Percentiles rank a stretch among this genome's conserved stretches.
Evolutionary conservation across 2,797 vertebrate species (phyloP).

Genomic region (Sarcophilus harrisii): DNA sequence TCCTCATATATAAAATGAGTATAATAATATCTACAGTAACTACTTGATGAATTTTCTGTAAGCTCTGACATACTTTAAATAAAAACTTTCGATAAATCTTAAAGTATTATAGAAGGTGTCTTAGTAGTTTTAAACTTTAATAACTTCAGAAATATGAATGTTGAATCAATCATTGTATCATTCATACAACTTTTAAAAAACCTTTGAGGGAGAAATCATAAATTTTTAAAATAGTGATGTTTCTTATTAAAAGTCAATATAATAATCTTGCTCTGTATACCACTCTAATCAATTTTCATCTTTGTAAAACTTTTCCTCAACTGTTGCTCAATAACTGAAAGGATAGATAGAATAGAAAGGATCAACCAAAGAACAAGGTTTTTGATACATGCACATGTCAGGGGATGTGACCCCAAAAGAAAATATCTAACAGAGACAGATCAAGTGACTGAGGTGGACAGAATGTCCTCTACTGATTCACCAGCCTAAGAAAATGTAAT

Average conservation of each 20-base stretch:
- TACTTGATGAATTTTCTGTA: background rate
- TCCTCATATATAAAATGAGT: background rate
- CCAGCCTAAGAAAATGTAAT: background rate
- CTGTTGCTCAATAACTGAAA: background rate
- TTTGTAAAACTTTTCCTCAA: background rate
- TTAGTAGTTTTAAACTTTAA: background rate
- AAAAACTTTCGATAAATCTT: background rate
- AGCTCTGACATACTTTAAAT: background rate
- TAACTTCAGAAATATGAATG: background rate
- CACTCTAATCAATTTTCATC: background rate
- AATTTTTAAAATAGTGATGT: background rate
- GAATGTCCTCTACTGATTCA: background rate
- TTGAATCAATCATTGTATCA: too few species aligned
- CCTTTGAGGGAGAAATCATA: background rate
- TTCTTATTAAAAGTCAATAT: background rate
- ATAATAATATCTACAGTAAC: background rate
- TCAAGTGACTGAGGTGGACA: background rate
- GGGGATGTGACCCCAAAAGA: background rate
- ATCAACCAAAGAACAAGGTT: background rate
- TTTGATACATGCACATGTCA: background rate
- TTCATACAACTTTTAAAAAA: background rate
- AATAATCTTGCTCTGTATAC: background rate
- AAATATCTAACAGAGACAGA: background rate
- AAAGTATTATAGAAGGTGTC: background rate
- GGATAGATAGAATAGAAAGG: background rate